These are phyloP conservation scores for Lichenostomus cassidix DNA, from an alignment of 2,113 vertebrate species.

Conservation along the genomic window DNA sequence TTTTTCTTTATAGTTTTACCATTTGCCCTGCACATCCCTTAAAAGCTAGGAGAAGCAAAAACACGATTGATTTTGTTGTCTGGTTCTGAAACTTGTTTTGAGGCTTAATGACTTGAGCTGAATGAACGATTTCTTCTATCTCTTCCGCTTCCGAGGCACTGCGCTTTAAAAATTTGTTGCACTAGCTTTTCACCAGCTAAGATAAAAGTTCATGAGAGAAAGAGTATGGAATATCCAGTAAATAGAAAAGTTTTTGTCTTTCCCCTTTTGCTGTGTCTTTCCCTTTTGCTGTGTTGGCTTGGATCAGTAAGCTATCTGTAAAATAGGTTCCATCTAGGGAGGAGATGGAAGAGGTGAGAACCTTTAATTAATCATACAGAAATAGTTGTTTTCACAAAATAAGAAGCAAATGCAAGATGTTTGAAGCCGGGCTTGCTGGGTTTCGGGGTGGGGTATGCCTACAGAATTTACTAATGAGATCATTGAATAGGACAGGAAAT, in stretches of 20 bases:
- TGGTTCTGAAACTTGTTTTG: neutral
- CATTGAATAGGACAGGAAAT: slow-evolving; percentile 62
- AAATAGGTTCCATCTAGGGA: slow-evolving; percentile 10
- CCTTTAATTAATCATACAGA: slow-evolving; percentile 29
- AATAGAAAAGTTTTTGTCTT: neutral
- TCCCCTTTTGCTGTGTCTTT: neutral
- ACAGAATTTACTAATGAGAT: slow-evolving; percentile 56
- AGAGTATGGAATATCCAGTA: neutral
- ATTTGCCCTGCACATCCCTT: neutral
- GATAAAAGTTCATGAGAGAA: neutral
- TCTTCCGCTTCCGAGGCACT: neutral
- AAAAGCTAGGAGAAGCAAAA: neutral
- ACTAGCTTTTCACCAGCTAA: neutral
- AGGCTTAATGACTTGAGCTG: neutral
- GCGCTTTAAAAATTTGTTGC: neutral
- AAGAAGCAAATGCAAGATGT: slow-evolving; percentile 22
- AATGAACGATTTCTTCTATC: neutral
- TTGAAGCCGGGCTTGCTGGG: neutral
- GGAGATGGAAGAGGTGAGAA: neutral
- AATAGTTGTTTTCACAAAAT: slow-evolving; percentile 27
- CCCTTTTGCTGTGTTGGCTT: neutral
- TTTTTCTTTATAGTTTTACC: neutral
- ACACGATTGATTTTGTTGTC: rapidly evolving
- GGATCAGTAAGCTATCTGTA: slow-evolving; percentile 27
- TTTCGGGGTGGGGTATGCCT: neutral